A percentile compares a stretch with the other conserved stretches of the same genome.
Conservation (phyloP, 1,140 invertebrate species). For the Diprion similis region DNA sequence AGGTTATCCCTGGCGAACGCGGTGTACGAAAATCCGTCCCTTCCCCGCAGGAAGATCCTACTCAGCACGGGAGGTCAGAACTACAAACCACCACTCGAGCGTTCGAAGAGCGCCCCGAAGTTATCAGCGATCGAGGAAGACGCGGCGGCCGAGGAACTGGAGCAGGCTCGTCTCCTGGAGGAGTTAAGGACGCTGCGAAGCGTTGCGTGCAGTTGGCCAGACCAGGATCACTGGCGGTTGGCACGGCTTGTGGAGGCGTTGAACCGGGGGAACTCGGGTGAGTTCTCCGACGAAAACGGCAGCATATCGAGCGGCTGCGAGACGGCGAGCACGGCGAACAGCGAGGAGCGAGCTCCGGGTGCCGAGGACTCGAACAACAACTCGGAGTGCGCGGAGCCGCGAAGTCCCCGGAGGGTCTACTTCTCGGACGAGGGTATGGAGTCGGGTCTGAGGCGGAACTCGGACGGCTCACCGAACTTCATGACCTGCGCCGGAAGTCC, state of each 20-base stretch:
- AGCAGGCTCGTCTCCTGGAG: slow-evolving; percentile 58
- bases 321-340: slow-evolving; percentile 73
- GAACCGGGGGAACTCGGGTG: slow-evolving; percentile 42
- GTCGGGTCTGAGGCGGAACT: slow-evolving; percentile 46
- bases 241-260: slow-evolving; percentile 54
- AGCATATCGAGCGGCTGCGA: slow-evolving; percentile 81
- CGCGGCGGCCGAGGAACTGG: slow-evolving; percentile 82
- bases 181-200: slow-evolving; percentile 54
- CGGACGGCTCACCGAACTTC: slow-evolving; percentile 55
- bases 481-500: slow-evolving; percentile 54
- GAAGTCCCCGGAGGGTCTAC: slow-evolving; percentile 33
- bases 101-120: slow-evolving; percentile 95
- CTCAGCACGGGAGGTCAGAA: slow-evolving; percentile 81
- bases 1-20: slow-evolving; percentile 85
- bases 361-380: slow-evolving; percentile 35
- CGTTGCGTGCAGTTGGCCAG: slow-evolving; percentile 55
- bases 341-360: slow-evolving; percentile 51
- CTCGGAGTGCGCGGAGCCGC: slow-evolving; percentile 28
- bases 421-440: slow-evolving; percentile 34
- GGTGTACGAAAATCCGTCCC: slow-evolving; percentile 84
- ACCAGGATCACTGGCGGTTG: slow-evolving; percentile 55
- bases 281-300: slow-evolving; percentile 71
- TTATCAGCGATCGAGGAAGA: slow-evolving; percentile 93
- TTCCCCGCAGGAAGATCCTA: slow-evolving; percentile 80
- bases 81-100: slow-evolving; percentile 89